Evolutionary conservation across 2,888 invertebrate species (phyloP).

Genomic region (Andrena fulva): DNA sequence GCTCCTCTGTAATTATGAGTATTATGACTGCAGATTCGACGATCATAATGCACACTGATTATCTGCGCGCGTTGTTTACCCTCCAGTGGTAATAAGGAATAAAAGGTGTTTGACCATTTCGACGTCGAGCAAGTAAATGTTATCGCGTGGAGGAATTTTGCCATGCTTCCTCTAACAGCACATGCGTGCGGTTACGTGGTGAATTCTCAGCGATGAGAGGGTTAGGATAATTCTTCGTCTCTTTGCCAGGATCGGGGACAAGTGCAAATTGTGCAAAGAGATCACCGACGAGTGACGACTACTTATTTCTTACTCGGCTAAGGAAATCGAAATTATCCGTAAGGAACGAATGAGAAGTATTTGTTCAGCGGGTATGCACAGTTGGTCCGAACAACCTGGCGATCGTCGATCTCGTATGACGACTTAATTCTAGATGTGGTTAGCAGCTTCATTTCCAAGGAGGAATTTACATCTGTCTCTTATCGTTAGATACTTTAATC

Average conservation of each 20-base stretch:
- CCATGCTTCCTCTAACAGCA: not conserved
- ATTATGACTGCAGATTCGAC: not conserved
- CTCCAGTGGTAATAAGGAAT: not conserved
- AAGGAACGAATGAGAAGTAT: not conserved
- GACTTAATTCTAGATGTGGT: no score
- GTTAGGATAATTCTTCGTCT: no score
- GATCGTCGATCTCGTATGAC: no score
- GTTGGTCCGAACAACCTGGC: not conserved
- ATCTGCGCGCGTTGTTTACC: not conserved
- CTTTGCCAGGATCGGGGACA: not conserved
- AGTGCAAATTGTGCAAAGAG: not conserved
- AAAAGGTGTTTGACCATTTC: not conserved
- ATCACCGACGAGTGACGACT: not conserved
- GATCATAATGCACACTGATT: not conserved
- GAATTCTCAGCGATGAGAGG: not conserved
- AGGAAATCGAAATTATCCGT: not conserved
- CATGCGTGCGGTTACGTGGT: no score
- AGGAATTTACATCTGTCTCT: no score
- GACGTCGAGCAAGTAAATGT: constrained; percentile 1
- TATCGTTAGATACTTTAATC: no score
- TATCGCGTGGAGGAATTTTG: constrained; percentile 25
- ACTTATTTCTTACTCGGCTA: not conserved
- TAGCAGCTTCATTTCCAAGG: no score
- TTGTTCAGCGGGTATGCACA: not conserved
- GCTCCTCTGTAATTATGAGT: not conserved